Evolutionary conservation across 2,797 vertebrate genomes (phyloP).

Genomic region (Ataeniobius toweri): DNA sequence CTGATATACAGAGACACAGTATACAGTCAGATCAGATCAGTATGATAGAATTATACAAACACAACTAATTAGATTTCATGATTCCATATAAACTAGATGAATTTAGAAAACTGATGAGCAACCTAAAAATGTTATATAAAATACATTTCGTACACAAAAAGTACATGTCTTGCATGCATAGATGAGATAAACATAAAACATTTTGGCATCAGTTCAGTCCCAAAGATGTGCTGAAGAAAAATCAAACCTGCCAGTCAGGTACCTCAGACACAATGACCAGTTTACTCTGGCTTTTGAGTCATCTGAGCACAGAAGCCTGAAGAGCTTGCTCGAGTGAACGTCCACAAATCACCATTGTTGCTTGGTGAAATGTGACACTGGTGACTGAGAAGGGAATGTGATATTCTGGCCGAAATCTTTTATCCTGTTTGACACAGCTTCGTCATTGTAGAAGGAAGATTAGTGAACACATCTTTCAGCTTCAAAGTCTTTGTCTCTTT

Average conservation of each 20-base stretch:
- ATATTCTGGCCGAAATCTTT: constrained; percentile 36
- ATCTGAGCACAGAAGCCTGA: constrained; percentile 20
- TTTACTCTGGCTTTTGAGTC: constrained; percentile 51
- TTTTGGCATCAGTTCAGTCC: constrained; percentile 25
- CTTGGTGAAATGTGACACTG: constrained; percentile 58
- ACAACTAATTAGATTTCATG: not conserved
- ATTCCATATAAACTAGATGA: not conserved
- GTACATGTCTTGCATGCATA: constrained; percentile 6
- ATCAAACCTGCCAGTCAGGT: constrained; percentile 44
- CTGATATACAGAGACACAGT: not conserved
- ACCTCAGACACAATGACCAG: constrained; percentile 50
- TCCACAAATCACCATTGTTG: constrained; percentile 54
- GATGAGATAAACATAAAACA: constrained; percentile 19
- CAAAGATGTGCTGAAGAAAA: constrained; percentile 30
- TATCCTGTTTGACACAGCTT: constrained; percentile 33
- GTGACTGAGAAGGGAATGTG: constrained; percentile 45
- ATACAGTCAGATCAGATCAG: not conserved
- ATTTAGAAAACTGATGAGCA: not conserved
- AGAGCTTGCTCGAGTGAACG: constrained; percentile 41
- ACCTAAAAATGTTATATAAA: constrained; percentile 17
- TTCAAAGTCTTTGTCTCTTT: not conserved
- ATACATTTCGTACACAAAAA: not conserved
- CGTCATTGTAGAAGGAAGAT: constrained; percentile 31
- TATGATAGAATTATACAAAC: not conserved
- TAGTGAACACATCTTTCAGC: constrained; percentile 16